phyloP scores from a whole-genome alignment of 2,113 vertebrate species.

The Bagarius yarrelli region DNA sequence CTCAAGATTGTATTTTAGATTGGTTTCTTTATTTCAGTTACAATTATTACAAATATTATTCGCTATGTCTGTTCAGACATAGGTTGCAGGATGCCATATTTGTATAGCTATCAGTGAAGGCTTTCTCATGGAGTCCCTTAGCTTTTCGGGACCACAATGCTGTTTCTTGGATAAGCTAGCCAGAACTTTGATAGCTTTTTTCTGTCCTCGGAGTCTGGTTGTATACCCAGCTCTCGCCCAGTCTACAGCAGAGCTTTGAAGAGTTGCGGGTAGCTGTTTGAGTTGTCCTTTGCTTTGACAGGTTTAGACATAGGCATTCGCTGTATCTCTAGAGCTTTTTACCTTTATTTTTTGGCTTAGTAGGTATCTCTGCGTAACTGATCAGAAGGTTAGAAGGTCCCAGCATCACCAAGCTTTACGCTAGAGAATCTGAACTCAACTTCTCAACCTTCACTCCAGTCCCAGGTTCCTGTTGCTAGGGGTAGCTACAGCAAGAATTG shows the following conservation, averaged over 20 bases:
- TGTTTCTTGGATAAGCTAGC: background rate
- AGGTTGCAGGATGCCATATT: background rate
- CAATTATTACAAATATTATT: background rate
- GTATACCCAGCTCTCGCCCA: background rate
- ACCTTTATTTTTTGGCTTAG: background rate
- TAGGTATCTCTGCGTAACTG: background rate
- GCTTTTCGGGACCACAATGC: background rate
- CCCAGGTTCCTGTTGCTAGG: background rate
- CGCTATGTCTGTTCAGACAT: too few species aligned
- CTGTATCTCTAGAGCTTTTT: background rate
- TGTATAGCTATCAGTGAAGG: background rate
- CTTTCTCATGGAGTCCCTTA: background rate
- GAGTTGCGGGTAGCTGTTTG: background rate
- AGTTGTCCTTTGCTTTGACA: background rate
- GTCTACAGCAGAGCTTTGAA: background rate
- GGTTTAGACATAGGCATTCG: background rate
- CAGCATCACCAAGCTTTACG: background rate
- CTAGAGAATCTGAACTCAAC: background rate
- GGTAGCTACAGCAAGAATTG: background rate
- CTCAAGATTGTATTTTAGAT: background rate
- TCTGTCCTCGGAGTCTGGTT: background rate
- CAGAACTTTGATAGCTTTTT: background rate
- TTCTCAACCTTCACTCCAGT: background rate
- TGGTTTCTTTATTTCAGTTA: background rate
- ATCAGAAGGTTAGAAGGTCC: background rate